These are phyloP conservation scores for Terrapene triunguis DNA, from an alignment of 2,113 vertebrate genomes.

Conservation along the genomic window DNA sequence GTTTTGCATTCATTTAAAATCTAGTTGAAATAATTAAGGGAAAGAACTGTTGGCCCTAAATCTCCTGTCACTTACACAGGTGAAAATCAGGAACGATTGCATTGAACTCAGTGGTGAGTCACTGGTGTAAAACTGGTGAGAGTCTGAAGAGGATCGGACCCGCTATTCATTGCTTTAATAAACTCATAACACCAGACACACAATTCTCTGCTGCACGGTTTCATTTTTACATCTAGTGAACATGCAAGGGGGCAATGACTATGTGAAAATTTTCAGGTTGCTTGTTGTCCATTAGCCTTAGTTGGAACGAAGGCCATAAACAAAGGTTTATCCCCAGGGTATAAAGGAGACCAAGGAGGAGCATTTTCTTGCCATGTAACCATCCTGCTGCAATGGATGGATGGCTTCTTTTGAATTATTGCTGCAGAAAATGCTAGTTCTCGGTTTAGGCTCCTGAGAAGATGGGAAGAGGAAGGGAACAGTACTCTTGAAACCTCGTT, in stretches of 20 bases:
- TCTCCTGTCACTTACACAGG: background rate
- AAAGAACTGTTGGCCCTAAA: background rate
- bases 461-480: fast-evolving
- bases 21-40: background rate
- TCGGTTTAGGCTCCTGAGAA: background rate
- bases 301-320: background rate
- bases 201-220: background rate
- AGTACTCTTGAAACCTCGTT: fast-evolving
- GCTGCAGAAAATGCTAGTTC: fast-evolving
- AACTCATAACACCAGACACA: background rate
- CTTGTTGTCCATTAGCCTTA: background rate
- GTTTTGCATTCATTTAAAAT: background rate
- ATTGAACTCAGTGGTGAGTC: background rate
- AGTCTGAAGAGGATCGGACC: background rate
- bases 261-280: background rate
- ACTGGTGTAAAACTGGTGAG: background rate
- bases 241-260: background rate
- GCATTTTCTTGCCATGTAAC: background rate
- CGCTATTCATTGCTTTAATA: fast-evolving
- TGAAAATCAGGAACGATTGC: background rate
- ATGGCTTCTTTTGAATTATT: background rate
- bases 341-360: fast-evolving
- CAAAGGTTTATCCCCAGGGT: background rate
- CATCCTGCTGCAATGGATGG: background rate
- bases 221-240: background rate